Conservation (phyloP, 2,797 vertebrate genomes). For the Parauchenoglanis ngamensis region DNA sequence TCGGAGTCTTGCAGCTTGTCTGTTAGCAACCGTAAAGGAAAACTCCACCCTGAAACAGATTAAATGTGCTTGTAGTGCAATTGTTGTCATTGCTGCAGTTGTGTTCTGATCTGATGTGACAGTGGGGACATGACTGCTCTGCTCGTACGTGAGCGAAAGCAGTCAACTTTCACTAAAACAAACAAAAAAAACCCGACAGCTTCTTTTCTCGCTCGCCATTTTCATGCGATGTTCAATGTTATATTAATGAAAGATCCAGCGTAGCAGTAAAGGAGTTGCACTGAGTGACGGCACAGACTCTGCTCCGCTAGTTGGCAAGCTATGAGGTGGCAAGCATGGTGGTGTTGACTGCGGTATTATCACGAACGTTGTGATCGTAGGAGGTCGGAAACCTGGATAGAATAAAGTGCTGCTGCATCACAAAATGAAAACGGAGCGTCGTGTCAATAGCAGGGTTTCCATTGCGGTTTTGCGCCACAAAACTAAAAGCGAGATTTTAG, state of each 20-base stretch:
- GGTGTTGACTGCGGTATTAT: neutral
- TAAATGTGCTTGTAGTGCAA: neutral
- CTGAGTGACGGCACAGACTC: neutral
- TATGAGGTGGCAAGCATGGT: neutral
- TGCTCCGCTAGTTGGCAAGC: neutral
- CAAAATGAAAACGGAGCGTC: neutral
- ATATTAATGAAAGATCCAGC: neutral
- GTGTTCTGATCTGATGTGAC: neutral
- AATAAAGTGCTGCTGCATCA: too few species aligned
- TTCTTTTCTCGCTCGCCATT: neutral
- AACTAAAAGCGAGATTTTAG: too few species aligned
- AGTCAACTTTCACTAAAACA: neutral
- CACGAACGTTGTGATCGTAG: neutral
- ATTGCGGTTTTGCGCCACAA: too few species aligned
- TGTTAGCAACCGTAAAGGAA: neutral
- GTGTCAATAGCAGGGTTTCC: neutral
- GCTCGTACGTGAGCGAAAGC: neutral
- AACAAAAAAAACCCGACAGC: neutral
- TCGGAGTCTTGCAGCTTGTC: neutral
- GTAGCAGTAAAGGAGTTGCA: neutral
- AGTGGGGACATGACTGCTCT: neutral
- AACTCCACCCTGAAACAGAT: neutral
- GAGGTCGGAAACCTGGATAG: neutral
- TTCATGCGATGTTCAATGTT: neutral
- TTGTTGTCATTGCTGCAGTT: neutral